These are phyloP conservation scores for Phainopepla nitens DNA, from an alignment of 2,113 vertebrate species.

Conservation along the genomic window DNA sequence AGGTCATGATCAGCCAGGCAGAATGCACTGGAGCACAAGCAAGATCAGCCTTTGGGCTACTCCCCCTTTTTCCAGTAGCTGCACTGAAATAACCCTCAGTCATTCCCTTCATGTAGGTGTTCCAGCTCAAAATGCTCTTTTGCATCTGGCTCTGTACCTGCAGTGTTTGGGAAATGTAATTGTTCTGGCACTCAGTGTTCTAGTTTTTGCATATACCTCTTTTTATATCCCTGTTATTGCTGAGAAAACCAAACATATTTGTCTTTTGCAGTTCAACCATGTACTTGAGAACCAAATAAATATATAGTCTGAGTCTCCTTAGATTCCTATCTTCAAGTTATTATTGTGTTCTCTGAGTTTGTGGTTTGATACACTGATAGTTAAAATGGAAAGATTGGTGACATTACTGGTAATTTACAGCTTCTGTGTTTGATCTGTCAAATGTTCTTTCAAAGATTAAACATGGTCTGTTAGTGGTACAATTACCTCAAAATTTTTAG, in stretches of 20 bases:
- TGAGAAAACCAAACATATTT: constrained; percentile 21
- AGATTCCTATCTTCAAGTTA: constrained; percentile 16
- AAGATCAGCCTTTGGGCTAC: background rate
- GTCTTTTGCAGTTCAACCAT: background rate
- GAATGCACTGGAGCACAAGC: background rate
- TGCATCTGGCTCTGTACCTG: background rate
- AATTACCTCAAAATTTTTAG: constrained; percentile 17
- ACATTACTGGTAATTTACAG: constrained; percentile 44
- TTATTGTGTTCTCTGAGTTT: constrained; percentile 14
- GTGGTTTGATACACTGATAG: constrained; percentile 49
- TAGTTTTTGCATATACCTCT: background rate
- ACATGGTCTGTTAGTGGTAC: background rate
- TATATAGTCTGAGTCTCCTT: background rate
- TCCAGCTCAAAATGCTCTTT: background rate
- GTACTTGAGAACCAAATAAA: constrained; percentile 18
- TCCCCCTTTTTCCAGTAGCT: background rate
- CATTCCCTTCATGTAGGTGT: background rate
- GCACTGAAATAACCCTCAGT: background rate
- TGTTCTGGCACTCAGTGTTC: background rate
- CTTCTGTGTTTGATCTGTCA: constrained; percentile 37
- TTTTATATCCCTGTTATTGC: background rate
- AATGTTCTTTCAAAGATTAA: background rate
- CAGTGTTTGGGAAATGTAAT: background rate
- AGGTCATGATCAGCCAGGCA: background rate
- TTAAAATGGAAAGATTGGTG: constrained; percentile 32